These are phyloP conservation scores for Aphidoletes aphidimyza DNA, from an alignment of 2,888 invertebrate species.

Conservation along the genomic window DNA sequence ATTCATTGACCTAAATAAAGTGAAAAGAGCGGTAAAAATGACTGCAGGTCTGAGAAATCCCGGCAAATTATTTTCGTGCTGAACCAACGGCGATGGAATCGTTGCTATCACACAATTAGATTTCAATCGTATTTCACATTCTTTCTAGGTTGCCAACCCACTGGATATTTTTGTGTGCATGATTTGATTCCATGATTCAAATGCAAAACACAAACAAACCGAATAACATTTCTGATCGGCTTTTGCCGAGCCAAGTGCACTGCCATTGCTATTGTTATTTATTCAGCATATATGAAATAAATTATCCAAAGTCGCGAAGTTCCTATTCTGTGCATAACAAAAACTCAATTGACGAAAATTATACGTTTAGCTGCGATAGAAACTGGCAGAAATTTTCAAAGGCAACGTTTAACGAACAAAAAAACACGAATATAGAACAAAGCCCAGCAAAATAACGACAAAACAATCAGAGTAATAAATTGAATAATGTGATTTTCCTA, in stretches of 20 bases:
- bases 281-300: constrained; percentile 35
- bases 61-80: constrained; percentile 1
- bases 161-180: constrained; percentile 4
- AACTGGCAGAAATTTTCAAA: not conserved
- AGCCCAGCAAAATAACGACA: constrained; percentile 11
- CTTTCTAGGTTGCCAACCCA: not conserved
- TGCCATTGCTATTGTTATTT: constrained; percentile 22
- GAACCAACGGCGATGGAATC: constrained; percentile 38
- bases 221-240: not conserved
- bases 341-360: constrained; percentile 37
- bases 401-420: not conserved
- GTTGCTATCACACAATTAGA: constrained; percentile 7
- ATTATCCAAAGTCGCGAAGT: not conserved
- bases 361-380: constrained; percentile 4
- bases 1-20: constrained; percentile 25
- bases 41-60: not conserved
- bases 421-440: not conserved
- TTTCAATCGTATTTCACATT: constrained; percentile 1
- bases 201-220: not conserved
- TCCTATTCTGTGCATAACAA: not conserved
- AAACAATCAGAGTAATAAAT: constrained; percentile 53
- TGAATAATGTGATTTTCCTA: constrained; percentile 50
- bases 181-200: not conserved
- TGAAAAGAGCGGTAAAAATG: not conserved
- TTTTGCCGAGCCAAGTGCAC: not conserved